Percentiles rank a stretch among this genome's conserved stretches.
Evolutionary conservation across 1,140 invertebrate species (phyloP).

Genomic region (Tetramorium parvispinum): DNA sequence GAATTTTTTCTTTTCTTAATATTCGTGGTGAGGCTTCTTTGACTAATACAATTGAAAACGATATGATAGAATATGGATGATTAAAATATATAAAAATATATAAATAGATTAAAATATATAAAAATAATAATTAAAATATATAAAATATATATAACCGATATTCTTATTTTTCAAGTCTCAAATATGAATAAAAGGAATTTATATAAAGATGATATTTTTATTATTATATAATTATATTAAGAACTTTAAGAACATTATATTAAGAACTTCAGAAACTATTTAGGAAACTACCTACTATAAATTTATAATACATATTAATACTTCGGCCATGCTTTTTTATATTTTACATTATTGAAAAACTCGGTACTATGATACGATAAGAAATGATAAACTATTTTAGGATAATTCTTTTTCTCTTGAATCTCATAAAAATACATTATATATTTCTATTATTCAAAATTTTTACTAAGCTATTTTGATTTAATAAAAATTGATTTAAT

Average conservation of each 20-base stretch:
- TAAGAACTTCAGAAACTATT: neutral
- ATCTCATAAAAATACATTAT: neutral
- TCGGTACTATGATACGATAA: neutral
- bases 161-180: neutral
- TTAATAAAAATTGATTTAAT: slow-evolving; percentile 3
- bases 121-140: too few species aligned
- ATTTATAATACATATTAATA: neutral
- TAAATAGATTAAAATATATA: too few species aligned
- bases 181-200: neutral
- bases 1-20: slow-evolving; percentile 11
- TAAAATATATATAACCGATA: neutral
- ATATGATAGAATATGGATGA: neutral
- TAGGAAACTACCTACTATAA: too few species aligned
- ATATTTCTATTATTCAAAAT: neutral
- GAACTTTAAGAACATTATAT: neutral
- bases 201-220: neutral
- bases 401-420: neutral
- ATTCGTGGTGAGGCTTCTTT: neutral
- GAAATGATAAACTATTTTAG: neutral
- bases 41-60: neutral
- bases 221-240: neutral
- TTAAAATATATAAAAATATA: neutral
- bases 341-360: neutral
- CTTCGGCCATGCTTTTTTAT: neutral
- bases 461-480: neutral